These are phyloP conservation scores for human DNA, from an alignment of 2,113 vertebrate species.

Conservation along the genomic window GRCh38 chr13:96263001-96263500, in stretches of 20 bases:
- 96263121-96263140: background rate
- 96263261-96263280: slow-evolving; percentile 28
- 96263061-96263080: background rate
- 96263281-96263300: background rate
- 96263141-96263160: background rate
- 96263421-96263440: background rate
- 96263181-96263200: background rate
- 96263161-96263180: background rate
- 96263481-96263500: slow-evolving; percentile 32
- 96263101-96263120: background rate
- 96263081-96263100: slow-evolving; percentile 16
- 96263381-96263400: background rate
- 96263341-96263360: background rate
- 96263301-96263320: background rate
- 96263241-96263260: background rate
- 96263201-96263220: background rate
- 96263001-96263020: background rate
- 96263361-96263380: background rate
- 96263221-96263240: slow-evolving; percentile 12
- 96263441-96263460: background rate
- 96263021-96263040: slow-evolving; percentile 3
- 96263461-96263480: slow-evolving; percentile 18
- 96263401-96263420: background rate
- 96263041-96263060: background rate
- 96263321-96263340: background rate